Conservation (phyloP, 2,888 invertebrate genomes). For the Aleiodes leptofemur region DNA sequence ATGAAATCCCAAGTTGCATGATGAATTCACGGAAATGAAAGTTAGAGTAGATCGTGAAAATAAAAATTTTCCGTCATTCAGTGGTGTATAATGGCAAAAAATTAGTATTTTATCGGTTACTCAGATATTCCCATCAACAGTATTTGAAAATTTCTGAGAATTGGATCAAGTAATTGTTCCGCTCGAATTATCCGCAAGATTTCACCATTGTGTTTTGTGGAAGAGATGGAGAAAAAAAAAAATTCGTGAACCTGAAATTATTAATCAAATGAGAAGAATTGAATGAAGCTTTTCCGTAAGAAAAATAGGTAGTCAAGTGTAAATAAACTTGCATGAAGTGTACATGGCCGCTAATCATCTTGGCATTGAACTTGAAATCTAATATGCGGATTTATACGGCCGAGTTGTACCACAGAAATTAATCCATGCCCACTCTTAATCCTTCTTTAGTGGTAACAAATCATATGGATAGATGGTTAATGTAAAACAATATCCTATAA, state of each 20-base stretch:
- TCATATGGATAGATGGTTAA: not conserved
- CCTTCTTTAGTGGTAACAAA: constrained; percentile 6
- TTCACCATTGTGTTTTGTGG: too few species aligned
- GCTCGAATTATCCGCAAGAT: not conserved
- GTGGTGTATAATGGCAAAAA: not conserved
- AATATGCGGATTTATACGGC: constrained; percentile 14
- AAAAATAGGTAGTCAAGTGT: not conserved
- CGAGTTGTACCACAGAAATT: constrained; percentile 5
- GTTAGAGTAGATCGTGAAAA: constrained; percentile 23
- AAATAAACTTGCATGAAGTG: constrained; percentile 4
- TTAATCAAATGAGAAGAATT: too few species aligned
- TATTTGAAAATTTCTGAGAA: constrained; percentile 7
- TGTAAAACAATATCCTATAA: not conserved
- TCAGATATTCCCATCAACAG: constrained; percentile 5
- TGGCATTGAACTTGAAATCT: constrained; percentile 28
- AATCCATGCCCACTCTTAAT: constrained; percentile 6
- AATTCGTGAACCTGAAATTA: too few species aligned
- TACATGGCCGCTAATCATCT: constrained; percentile 3
- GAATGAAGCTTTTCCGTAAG: too few species aligned
- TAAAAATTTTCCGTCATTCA: constrained; percentile 10
- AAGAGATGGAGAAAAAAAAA: too few species aligned
- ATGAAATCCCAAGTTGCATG: constrained; percentile 19
- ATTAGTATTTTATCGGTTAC: constrained; percentile 6
- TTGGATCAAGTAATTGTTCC: constrained; percentile 18
- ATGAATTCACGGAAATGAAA: constrained; percentile 32